These are phyloP conservation scores for Pseudomyrmex cubaensis DNA, from an alignment of 1,140 invertebrate species.

Conservation along the genomic window DNA sequence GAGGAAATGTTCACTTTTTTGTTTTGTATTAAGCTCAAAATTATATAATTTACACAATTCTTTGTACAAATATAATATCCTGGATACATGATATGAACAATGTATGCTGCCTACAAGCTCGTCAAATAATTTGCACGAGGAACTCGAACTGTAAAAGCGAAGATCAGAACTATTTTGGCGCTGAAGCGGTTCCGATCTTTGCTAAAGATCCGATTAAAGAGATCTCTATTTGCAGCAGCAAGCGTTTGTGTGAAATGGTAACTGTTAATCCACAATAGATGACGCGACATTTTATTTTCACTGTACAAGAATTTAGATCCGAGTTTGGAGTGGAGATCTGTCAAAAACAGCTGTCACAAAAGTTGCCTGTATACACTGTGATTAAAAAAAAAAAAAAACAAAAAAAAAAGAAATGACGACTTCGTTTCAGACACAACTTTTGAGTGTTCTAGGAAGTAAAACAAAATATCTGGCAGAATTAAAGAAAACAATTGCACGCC, in stretches of 20 bases:
- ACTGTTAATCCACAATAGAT: background rate
- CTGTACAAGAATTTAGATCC: background rate
- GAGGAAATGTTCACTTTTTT: background rate
- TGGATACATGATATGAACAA: no score
- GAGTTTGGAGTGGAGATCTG: background rate
- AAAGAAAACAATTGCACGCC: conserved; percentile 77
- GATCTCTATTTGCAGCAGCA: no score
- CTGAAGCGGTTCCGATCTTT: no score
- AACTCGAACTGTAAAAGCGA: no score
- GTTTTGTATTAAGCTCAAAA: background rate
- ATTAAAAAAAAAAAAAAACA: no score
- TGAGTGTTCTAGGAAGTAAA: conserved; percentile 74
- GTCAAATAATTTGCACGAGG: no score
- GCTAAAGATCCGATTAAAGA: no score
- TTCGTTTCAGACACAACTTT: conserved; percentile 75
- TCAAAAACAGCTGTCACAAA: background rate
- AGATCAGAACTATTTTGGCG: no score
- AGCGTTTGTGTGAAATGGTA: no score
- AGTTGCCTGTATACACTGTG: background rate
- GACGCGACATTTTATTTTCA: background rate
- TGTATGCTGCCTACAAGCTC: no score
- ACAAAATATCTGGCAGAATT: conserved; percentile 79
- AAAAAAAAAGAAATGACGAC: conserved; percentile 54
- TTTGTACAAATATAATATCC: no score
- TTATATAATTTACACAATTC: no score